Evolutionary conservation across 2,113 vertebrate genomes (phyloP).

Genomic region (Corythaixoides concolor): DNA sequence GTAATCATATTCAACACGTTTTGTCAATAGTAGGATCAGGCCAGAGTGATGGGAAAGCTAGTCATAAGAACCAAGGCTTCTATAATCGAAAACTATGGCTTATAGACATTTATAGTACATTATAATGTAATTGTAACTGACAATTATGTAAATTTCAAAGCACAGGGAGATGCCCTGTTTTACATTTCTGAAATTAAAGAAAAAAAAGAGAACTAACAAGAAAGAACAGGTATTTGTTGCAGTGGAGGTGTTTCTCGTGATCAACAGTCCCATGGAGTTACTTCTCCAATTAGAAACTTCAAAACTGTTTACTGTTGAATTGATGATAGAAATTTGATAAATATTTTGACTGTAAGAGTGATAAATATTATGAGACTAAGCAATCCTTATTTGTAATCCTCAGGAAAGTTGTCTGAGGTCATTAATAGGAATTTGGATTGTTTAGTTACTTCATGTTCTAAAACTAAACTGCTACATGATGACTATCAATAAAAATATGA

Average conservation of each 20-base stretch:
- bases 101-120: neutral
- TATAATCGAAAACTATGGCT: neutral
- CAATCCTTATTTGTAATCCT: neutral
- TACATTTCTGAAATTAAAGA: neutral
- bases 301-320: neutral
- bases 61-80: neutral
- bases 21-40: neutral
- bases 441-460: neutral
- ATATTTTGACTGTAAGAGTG: neutral
- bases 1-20: neutral
- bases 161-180: neutral
- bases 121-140: neutral
- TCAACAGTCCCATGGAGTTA: neutral
- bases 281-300: neutral
- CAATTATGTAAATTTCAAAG: neutral
- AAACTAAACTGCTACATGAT: neutral
- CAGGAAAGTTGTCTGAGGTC: neutral
- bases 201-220: no score
- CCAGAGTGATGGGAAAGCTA: neutral
- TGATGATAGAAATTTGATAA: neutral
- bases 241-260: neutral
- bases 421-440: neutral
- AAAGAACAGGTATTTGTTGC: neutral
- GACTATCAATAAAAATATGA: neutral
- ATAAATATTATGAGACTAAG: neutral